phyloP scores from a whole-genome alignment of 1,140 invertebrate species.

The Drosophila parabipectinata region DNA sequence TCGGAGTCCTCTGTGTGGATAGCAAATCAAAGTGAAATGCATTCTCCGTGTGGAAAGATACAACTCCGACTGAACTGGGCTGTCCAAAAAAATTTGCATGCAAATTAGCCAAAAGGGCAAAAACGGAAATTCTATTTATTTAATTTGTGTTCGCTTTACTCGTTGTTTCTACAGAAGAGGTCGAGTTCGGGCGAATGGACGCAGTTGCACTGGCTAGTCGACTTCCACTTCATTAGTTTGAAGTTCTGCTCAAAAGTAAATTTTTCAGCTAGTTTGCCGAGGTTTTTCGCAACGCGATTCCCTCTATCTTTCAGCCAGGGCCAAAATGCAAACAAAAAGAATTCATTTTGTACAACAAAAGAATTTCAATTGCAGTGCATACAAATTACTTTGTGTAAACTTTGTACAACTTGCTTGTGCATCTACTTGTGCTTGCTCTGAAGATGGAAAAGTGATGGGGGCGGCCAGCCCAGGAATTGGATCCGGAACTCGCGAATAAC shows the following conservation, averaged over 20 bases:
- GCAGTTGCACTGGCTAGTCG: conserved; percentile 22
- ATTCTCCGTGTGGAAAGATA: conserved; percentile 35
- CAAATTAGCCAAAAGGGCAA: conserved; percentile 36
- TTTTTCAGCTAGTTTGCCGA: conserved; percentile 60
- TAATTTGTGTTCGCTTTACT: conserved; percentile 56
- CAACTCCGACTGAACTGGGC: conserved; percentile 7
- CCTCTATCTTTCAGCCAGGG: conserved; percentile 19
- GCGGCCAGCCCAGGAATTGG: conserved; percentile 2
- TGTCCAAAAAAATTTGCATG: conserved; percentile 41
- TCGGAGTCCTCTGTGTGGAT: conserved; percentile 4
- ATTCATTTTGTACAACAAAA: conserved; percentile 71
- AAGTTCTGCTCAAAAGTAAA: conserved; percentile 62
- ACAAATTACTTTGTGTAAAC: conserved; percentile 77
- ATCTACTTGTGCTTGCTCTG: conserved; percentile 33
- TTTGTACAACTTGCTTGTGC: conserved; percentile 56
- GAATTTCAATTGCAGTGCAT: conserved; percentile 76
- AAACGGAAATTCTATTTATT: conserved; percentile 49
- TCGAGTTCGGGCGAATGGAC: conserved; percentile 9
- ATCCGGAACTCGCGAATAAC: conserved; percentile 36
- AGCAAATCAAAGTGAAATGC: conserved; percentile 41
- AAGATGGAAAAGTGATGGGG: conserved; percentile 11
- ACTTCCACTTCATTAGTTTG: conserved; percentile 69
- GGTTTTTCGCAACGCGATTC: conserved; percentile 47
- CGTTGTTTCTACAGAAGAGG: conserved; percentile 21
- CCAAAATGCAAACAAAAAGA: conserved; percentile 69